A percentile compares a stretch with the other conserved stretches of the same genome.
These are phyloP conservation scores for Drosophila multiciliata DNA, from an alignment of 2,888 invertebrate genomes.

Conservation along the genomic window DNA sequence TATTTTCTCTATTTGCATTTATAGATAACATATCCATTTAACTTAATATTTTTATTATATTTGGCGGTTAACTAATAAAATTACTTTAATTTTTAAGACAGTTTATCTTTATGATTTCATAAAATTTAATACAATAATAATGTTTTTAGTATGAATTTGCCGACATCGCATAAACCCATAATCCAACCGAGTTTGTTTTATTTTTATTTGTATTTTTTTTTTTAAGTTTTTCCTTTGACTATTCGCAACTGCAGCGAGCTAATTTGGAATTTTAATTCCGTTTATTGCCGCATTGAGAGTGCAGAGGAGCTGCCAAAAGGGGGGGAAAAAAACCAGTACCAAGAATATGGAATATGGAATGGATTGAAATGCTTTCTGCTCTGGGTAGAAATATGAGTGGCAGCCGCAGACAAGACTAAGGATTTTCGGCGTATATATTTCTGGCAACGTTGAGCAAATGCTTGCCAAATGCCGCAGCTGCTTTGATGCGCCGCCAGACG, in stretches of 20 bases:
- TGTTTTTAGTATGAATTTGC: neutral
- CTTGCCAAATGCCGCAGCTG: conserved; percentile 67
- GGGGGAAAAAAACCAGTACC: neutral
- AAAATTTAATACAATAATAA: neutral
- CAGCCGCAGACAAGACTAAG: conserved; percentile 59
- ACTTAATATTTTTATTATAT: neutral
- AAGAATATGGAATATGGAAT: conserved; percentile 28
- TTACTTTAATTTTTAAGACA: neutral
- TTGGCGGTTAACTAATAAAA: neutral
- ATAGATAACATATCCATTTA: no score
- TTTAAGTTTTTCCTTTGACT: conserved; percentile 17
- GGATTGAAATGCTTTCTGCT: conserved; percentile 7
- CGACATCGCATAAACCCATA: conserved; percentile 18
- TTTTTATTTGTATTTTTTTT: conserved; percentile 2
- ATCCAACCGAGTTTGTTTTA: neutral
- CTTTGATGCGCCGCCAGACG: conserved; percentile 57
- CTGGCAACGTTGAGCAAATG: conserved; percentile 40
- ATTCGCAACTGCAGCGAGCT: conserved; percentile 66
- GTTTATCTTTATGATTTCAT: neutral
- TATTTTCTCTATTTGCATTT: no score
- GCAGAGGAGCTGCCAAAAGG: conserved; percentile 60
- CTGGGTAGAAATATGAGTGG: conserved; percentile 46
- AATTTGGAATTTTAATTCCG: conserved; percentile 75
- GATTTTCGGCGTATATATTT: conserved; percentile 33
- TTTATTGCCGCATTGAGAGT: conserved; percentile 75